Evolutionary conservation across 2,113 vertebrate genomes (phyloP), one percentile per base, ranked within the genome.

Genomic region (Galemys pyrenaicus): DNA sequence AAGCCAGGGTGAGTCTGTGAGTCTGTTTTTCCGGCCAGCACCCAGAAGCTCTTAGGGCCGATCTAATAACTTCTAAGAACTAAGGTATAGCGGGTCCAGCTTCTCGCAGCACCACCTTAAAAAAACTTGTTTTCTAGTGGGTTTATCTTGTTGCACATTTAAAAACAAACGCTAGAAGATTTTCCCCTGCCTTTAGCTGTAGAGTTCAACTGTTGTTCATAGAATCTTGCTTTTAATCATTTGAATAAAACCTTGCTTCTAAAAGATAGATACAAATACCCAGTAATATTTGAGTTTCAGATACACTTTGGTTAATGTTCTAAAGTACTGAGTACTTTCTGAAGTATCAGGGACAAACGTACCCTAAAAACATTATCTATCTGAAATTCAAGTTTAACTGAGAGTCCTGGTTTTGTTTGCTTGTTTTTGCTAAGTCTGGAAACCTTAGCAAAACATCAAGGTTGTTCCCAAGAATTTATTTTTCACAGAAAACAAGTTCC

Each of bases 351-450:
- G 12, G 20, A 20, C 4, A 20, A 93, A 17, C 6, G 70, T 80
- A 32, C 17, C 54, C 54, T 80, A 82, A 94, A 83, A 79, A 60
- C n/a, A 39, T 83, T 35, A 3, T 88, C 75, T 70, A 81, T 65
- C 37, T 93, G 83, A 87, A 65, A 89, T 80, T 65, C 15, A 94
- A 41, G 56, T 82, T 24, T 79, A 88, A 90, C 9, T 83, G 54
- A 28, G 15, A 49, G 6, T 92, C 70, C 35, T 92, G 58, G 17
- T 71, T 60, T 58, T 71, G 56, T 56, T 71, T 71, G 10, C 35
- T 85, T 49, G n/a, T 67, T 87, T 58, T 71, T 83, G 11, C 20
- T 51, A 84, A 71, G 28, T 78, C 64, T 74, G 46, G 64, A 44
- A 84, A 19, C 17, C 35, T 87, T 44, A 51, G 30, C 58, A 85